phyloP scores from a whole-genome alignment of 2,888 invertebrate genomes.

The Monopis laevigella region DNA sequence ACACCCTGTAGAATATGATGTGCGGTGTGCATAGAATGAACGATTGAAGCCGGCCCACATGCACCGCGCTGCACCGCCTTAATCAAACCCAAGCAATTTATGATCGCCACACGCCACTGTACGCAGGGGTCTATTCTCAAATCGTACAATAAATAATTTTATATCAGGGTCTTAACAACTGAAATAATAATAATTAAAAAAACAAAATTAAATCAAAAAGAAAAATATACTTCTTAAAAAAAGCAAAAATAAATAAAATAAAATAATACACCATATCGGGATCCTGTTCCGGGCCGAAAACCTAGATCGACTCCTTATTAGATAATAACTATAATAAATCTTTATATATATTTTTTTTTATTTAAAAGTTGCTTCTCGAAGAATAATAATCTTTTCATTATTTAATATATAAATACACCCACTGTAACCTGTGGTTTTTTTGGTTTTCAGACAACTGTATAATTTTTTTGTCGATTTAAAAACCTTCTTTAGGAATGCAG shows the following conservation, averaged over 20 bases:
- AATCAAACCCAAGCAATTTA: constrained; percentile 63
- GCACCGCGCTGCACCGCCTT: constrained; percentile 47
- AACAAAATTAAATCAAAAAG: background rate
- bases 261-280: too few relatives aligned
- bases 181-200: background rate
- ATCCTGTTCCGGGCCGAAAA: too few relatives aligned
- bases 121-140: constrained; percentile 27
- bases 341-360: too few relatives aligned
- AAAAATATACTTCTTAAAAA: background rate
- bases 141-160: constrained; percentile 1
- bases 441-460: too few relatives aligned
- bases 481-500: too few relatives aligned
- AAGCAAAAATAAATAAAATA: background rate
- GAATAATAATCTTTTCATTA: too few relatives aligned
- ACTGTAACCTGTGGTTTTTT: too few relatives aligned
- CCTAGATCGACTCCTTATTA: too few relatives aligned
- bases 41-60: constrained; percentile 17
- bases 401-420: too few relatives aligned
- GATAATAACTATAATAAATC: too few relatives aligned
- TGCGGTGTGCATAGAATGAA: constrained; percentile 4
- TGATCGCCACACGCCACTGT: constrained; percentile 40
- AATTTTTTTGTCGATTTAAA: too few relatives aligned
- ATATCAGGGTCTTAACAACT: background rate
- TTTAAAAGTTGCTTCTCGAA: too few relatives aligned
- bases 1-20: constrained; percentile 30